Base-by-base conservation (phyloP, 2,888 invertebrate species). In the Morpho deidamia region DNA sequence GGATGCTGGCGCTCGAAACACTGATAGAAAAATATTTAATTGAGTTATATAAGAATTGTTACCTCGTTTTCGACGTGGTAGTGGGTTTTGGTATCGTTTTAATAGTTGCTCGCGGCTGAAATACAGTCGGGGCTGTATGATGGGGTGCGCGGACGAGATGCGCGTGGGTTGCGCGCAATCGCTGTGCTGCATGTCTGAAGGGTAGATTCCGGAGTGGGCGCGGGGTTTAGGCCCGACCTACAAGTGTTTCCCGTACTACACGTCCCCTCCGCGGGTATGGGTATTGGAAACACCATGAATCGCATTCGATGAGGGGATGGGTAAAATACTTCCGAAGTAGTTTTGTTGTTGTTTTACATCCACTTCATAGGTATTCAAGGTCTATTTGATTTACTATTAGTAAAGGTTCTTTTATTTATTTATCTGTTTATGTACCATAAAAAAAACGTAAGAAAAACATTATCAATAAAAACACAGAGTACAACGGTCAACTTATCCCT, bases 11-110 rank as follows among this genome's bases (percentile, higher is more conserved):
- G 37, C 1, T 33, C 33, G 14, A 33, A 49, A 42, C 44, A 38
- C 23, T 43, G 14, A 10, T 11, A 14, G 11, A 14, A 23, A 11
- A 52, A 44, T 48, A 58, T 58, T 55, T 52, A 51, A 49, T 47
- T 46, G 64, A 61, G 58, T 61, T 55, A 59, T 61, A 63, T 56
- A 53, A 39, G 62, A 65, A 69, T 65, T 55, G 65, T 84, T 82
- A 86, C 87, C 84, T 86, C 70, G 69, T 71, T 72, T 66, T 56
- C 58, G 62, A 55, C 61, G 65, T 53, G 62, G 68, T 68, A 70
- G 58, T 59, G 65, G 59, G 69, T 74, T 83, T 84, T 82, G 79
- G 81, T 80, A 61, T 67, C 73, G 78, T 81, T 85, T 83, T 83
- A 81, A 73, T 72, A 65, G 76, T 77, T 69, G 67, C 64, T 71